Evolutionary conservation across 2,888 invertebrate species (phyloP), one percentile per base, ranked within the genome.

Genomic region (Oscheius sp.): DNA sequence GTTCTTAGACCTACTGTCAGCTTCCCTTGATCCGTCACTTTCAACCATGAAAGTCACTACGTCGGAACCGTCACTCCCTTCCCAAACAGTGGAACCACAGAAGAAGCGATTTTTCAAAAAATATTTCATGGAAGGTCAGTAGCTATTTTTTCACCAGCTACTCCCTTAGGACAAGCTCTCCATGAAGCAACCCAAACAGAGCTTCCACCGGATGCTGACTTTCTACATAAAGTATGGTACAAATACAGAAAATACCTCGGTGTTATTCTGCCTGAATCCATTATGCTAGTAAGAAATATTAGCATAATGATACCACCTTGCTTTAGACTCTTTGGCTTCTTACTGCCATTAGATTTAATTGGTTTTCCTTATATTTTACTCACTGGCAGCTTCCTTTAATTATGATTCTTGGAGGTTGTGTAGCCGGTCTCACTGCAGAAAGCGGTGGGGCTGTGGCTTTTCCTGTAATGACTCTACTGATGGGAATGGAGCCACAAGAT

Each of bases 301-400:
- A 17, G 14, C 41, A 41, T n/a, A 12, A 41, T 3, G 5, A 14
- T 12, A 41, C 20, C 12, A 38, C 24, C 22, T 8, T 5, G 12
- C 62, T 73, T 12, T 36, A 73, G 73, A 59, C 56, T 12, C 20
- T 71, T 1, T 73, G 73, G 73, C 66, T 68, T 47, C 32, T 67
- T 14, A 67, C 67, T n/a, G 73, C 73, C 0, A 57, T 69, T 41
- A 67, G 69, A 9, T 73, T 72, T 67, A 59, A 80, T 68, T 73
- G 77, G 28, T 82, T 82, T 71, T 51, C 66, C 12, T 66, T 78
- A 6, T 85, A 81, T 67, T 24, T 41, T 4, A 72, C 77, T 24
- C 78, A 80, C 41, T 85, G 80, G 78, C 73, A 77, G 59, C 83
- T 85, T 78, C 78, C 80, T 3, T 67, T 85, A 22, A 82, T 83